phyloP scores from a whole-genome alignment of 2,888 invertebrate species.

The Phrixothrix hirtus region DNA sequence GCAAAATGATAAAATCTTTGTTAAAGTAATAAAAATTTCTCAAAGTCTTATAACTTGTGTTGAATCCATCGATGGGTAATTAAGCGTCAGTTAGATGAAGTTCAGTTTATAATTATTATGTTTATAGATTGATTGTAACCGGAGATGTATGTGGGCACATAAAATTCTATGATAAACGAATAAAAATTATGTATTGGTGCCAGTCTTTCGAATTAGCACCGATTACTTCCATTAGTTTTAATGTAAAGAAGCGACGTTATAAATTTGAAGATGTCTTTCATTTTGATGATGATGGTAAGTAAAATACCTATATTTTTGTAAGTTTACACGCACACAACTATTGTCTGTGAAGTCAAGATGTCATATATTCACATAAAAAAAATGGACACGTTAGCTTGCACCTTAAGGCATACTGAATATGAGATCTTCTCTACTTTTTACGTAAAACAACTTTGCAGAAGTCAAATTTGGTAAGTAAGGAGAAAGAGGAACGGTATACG shows the following conservation, averaged over 20 bases:
- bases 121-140: conserved; percentile 52
- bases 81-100: neutral
- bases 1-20: conserved; percentile 54
- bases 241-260: conserved; percentile 42
- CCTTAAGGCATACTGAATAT: too few species aligned
- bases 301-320: too few species aligned
- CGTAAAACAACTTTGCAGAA: too few species aligned
- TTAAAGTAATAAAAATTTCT: conserved; percentile 59
- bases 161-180: conserved; percentile 61
- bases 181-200: conserved; percentile 62
- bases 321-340: too few species aligned
- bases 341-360: too few species aligned
- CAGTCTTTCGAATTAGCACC: conserved; percentile 57
- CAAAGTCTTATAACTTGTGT: conserved; percentile 57
- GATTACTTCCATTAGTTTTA: conserved; percentile 59
- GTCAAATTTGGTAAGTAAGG: too few species aligned
- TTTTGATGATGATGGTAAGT: conserved; percentile 30
- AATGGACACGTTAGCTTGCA: too few species aligned
- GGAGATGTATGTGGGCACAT: conserved; percentile 61
- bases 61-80: conserved; percentile 59
- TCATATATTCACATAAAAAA: too few species aligned
- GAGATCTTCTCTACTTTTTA: too few species aligned
- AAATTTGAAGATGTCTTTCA: conserved; percentile 34
- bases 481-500: too few species aligned
- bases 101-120: conserved; percentile 39